Evolutionary conservation across 2,888 invertebrate species (phyloP), one percentile per base, ranked within the genome.

Genomic region (Cephus rjabovi): DNA sequence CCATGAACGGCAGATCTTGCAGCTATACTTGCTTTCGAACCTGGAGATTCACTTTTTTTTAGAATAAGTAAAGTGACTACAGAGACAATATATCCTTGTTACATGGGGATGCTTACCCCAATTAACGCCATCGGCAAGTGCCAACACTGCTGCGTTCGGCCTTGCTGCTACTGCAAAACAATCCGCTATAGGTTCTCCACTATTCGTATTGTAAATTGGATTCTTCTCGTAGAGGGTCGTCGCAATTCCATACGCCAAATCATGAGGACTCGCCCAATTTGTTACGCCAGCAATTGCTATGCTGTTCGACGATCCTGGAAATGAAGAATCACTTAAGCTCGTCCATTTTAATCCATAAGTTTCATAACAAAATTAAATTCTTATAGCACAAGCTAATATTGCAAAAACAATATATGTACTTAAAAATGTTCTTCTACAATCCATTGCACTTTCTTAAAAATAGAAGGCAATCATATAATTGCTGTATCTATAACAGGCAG

Each of bases 71-170:
- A 15, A 56, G 1, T 23, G 9, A 15, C 23, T 23, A 3, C 23
- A 9, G 9, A 9, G 23, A 23, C 23, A 56, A 56, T 15, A 9
- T 56, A 23, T 23, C 40, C 9, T 56, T 56, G 1, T 15, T 56
- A 23, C 9, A 56, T 56, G 75, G n/a, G 33, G 68, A 68, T 35
- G 81, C 88, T 89, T 88, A 91, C 97, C 97, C 97, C 97, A 98
- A 92, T 98, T 97, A 3, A 97, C 97, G 34, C 97, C 97, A 92
- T 97, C 97, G 4, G 97, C 97, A 79, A 98, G 93, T 23, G 96
- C 95, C 90, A 97, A 92, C 79, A 97, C 93, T 30, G 96, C 95
- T 81, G 95, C 95, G 92, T 97, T 96, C n/a, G 93, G 93, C 75
- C 95, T 92, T 6, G 94, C 94, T 69, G 95, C 95, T 80, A 97